Base-by-base conservation (phyloP, 1,140 invertebrate genomes). In the Globodera rostochiensis region DNA sequence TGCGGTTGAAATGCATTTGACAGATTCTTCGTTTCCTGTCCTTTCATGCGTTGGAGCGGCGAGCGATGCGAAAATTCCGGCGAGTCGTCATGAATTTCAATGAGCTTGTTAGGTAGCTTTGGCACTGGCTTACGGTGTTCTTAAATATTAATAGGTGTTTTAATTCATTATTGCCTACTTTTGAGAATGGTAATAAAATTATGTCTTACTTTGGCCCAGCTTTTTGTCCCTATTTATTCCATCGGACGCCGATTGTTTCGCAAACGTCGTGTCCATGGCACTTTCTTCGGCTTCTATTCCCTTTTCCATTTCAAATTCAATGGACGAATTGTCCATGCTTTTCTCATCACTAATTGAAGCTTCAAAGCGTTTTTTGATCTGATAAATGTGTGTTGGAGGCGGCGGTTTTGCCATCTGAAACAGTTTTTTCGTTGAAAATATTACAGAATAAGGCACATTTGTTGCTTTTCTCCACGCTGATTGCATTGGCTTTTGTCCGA, bases 401-500 rank as follows among this genome's bases (percentile, higher is more conserved):
- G 67, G 67, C 46, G 80, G 46, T 46, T 47, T 66, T n/a, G 73
- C 73, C 80, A 81, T 81, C 80, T 81, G 36, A 75, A 64, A n/a
- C n/a, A 25, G 60, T 47, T 64, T 25, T 64, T 67, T 79, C 11
- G 21, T 79, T 79, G 9, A 19, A 36, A 36, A 36, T 36, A 0
- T 36, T 36, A 3, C 36, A 36, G 36, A 36, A 36, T 11, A 36
- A 6, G 13, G 19, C 64, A 82, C 80, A 81, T 81, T 67, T 49
- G 77, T 53, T 6, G 67, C 49, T 15, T 76, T 74, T 9, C 81
- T 67, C 47, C 60, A 82, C 36, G 81, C 81, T 21, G 57, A 70
- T 6, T 77, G 80, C 25, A 82, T 50, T 9, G 81, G 81, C 69
- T 82, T 82, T 11, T 82, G 64, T 36, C 81, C 81, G 50, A 82